Conservation (phyloP, 2,888 invertebrate genomes). For the Mesorhabditis belari region DNA sequence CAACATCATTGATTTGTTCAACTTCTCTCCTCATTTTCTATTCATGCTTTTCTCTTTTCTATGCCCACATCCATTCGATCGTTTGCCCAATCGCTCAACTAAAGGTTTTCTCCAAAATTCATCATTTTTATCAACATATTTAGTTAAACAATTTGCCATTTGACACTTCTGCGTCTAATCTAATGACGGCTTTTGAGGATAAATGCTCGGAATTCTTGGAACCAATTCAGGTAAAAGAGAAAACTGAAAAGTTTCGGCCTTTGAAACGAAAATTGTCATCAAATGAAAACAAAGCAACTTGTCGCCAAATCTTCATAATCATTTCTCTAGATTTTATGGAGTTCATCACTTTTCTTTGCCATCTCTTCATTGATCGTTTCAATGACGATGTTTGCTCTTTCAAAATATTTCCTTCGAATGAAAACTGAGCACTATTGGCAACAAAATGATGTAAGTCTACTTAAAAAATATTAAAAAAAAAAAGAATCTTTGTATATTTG, state of each 20-base stretch:
- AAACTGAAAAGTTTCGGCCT: no score
- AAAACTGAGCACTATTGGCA: constrained; percentile 24
- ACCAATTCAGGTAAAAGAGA: neutral
- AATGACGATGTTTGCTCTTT: constrained; percentile 25
- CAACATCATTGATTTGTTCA: no score
- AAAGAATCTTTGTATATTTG: no score
- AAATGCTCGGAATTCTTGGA: neutral
- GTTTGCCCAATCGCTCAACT: neutral
- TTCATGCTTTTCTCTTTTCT: no score
- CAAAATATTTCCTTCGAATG: constrained; percentile 28
- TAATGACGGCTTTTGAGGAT: neutral
- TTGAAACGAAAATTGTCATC: no score
- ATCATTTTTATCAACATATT: neutral
- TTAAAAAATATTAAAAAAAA: no score
- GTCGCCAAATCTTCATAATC: neutral
- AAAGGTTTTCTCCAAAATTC: neutral
- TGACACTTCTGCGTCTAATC: neutral
- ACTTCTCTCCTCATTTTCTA: no score
- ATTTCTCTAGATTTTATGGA: constrained; percentile 10
- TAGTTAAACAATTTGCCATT: neutral
- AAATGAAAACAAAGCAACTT: neutral
- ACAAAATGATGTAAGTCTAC: neutral
- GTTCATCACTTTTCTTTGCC: constrained; percentile 17
- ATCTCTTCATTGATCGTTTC: constrained; percentile 17
- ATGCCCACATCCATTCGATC: neutral